Base-by-base conservation (phyloP, 2,797 vertebrate genomes). In the Pitangus sulphuratus region DNA sequence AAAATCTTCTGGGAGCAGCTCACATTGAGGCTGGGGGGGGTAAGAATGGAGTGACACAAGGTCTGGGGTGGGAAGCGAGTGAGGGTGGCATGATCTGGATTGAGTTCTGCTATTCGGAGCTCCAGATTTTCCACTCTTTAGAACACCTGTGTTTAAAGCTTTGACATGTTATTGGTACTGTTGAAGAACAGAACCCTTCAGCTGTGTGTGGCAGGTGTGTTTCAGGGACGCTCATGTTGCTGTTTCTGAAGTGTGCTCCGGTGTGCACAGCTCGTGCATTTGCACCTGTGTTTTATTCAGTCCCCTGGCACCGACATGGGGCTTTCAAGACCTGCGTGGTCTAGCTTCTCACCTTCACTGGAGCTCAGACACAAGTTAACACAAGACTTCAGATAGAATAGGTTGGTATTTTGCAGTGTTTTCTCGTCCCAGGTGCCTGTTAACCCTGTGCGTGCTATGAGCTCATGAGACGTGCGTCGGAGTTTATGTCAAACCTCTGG, bases 81-180 rank as follows among this genome's bases (percentile, higher is more conserved):
- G 45, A 50, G 37, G 21, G 5, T 0, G 0, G 8, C 1, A 0
- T n/a, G 17, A 35, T 75, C 47, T 58, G 22, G 0, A 0, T 24
- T 30, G 40, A 33, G 6, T 60, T 12, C 8, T 89, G 9, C 21
- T 78, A 1, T 60, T 74, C 28, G 60, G 31, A 62, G 20, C 24
- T 61, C 0, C 2, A 19, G 3, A 28, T 86, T 10, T 58, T 78
- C 15, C 0, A 2, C 24, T 57, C 69, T 51, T 74, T 26, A 50
- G 5, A 56, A 8, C 4, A 8, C 26, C 21, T 80, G 4, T 8
- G 3, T 92, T 58, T 11, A 30, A 61, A n/a, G 8, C 12, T 77
- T 66, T 83, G 42, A n/a, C 4, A 0, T 0, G 1, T 35, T 76
- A 17, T 40, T 1, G 0, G 6, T 68, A 15, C 22, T 71, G 2